A percentile compares a stretch with the other conserved stretches of the same genome.
These are phyloP conservation scores for Amphipyra berbera DNA, from an alignment of 2,888 invertebrate species.

Conservation along the genomic window DNA sequence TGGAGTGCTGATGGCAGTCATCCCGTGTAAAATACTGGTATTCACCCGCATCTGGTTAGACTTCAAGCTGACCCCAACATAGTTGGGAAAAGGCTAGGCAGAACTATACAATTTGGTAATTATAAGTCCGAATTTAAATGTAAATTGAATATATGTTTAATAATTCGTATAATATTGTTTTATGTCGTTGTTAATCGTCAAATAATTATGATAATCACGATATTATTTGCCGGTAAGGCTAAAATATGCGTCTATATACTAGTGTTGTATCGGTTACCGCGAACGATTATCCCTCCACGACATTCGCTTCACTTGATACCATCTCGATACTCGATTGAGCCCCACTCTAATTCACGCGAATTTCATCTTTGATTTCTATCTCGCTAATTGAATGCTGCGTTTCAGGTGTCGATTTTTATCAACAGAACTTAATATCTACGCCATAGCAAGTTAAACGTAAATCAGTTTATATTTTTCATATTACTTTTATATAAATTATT, in stretches of 20 bases:
- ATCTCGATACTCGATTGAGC: conserved; percentile 58
- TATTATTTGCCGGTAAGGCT: conserved; percentile 12
- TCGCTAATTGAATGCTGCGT: conserved; percentile 72
- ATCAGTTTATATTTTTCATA: conserved; percentile 42
- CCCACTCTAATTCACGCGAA: conserved; percentile 64
- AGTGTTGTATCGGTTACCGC: conserved; percentile 46
- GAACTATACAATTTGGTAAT: no score
- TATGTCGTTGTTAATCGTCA: conserved; percentile 10
- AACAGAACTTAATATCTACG: conserved; percentile 53
- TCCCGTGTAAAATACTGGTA: no score
- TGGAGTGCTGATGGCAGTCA: no score
- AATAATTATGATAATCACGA: conserved; percentile 2
- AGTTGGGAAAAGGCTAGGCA: no score
- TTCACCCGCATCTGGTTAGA: no score
- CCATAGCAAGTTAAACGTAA: conserved; percentile 35
- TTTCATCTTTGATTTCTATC: conserved; percentile 69
- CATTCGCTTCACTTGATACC: conserved; percentile 53
- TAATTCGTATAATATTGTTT: conserved; percentile 2
- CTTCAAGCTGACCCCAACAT: no score
- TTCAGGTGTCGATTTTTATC: conserved; percentile 67
- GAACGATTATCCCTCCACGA: conserved; percentile 48
- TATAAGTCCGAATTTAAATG: no score
- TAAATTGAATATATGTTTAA: conserved; percentile 5
- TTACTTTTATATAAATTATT: conserved; percentile 30
- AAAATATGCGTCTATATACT: conserved; percentile 13